Evolutionary conservation across 2,113 vertebrate species (phyloP).

Genomic region (Forbesichthys papilliferus): DNA sequence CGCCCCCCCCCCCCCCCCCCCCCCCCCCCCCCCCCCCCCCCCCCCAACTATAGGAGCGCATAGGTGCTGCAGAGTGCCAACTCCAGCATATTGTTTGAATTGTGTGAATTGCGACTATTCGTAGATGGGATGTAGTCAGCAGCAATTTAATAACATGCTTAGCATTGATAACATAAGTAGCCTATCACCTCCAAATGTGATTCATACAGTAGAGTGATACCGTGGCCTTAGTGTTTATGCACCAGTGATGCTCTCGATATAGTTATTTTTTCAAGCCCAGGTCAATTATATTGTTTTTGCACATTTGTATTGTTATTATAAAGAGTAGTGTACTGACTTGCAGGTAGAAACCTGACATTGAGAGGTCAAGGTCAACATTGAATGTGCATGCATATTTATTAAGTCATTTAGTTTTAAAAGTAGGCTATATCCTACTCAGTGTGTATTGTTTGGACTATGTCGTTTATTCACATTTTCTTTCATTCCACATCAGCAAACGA

Average conservation of each 20-base stretch:
- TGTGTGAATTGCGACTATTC: background rate
- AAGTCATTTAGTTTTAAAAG: background rate
- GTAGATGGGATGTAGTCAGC: background rate
- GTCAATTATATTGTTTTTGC: background rate
- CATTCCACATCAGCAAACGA: background rate
- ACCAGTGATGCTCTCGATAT: background rate
- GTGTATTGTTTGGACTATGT: too few species aligned
- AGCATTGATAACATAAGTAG: too few species aligned
- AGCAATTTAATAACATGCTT: background rate
- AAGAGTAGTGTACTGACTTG: too few species aligned
- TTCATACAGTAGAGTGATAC: background rate
- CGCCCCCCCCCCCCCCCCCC: too few species aligned
- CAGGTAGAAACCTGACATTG: constrained; percentile 31
- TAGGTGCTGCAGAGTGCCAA: too few species aligned
- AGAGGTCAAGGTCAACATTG: constrained; percentile 59
- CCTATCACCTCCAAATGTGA: background rate
- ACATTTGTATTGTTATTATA: too few species aligned
- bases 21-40: too few species aligned
- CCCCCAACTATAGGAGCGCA: background rate
- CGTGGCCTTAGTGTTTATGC: background rate
- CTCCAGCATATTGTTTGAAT: background rate
- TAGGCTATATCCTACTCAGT: too few species aligned
- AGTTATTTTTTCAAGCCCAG: background rate
- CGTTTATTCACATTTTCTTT: background rate
- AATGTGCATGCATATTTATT: background rate